phyloP scores from a whole-genome alignment of 2,888 invertebrate species.

The Temnothorax rugatulus region DNA sequence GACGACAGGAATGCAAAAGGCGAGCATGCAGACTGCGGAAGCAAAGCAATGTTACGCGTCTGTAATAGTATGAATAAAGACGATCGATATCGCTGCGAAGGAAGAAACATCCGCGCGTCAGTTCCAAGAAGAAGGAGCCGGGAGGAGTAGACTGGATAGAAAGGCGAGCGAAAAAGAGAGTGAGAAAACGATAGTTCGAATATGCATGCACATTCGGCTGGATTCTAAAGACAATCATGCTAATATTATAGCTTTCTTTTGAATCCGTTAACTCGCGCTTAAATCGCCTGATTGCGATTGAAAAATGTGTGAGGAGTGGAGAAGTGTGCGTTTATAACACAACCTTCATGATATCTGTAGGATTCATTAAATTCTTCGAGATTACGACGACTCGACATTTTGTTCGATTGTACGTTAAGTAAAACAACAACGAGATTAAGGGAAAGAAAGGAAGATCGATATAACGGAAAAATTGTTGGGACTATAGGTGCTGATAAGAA shows the following conservation, averaged over 20 bases:
- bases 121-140: background rate
- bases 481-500: constrained; percentile 23
- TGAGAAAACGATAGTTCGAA: constrained; percentile 7
- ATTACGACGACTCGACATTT: background rate
- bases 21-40: constrained; percentile 4
- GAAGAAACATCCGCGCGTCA: constrained; percentile 18
- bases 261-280: constrained; percentile 48
- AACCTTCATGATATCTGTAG: constrained; percentile 18
- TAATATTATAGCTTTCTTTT: constrained; percentile 45
- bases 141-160: background rate
- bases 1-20: constrained; percentile 26
- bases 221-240: constrained; percentile 47
- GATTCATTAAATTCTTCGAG: constrained; percentile 44
- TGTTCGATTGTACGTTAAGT: background rate
- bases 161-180: constrained; percentile 11
- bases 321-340: background rate
- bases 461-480: constrained; percentile 10
- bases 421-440: background rate
- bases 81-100: constrained; percentile 34
- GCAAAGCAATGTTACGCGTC: constrained; percentile 33
- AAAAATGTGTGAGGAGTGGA: constrained; percentile 22
- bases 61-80: constrained; percentile 29
- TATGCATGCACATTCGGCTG: constrained; percentile 14
- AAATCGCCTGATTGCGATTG: constrained; percentile 49
- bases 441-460: background rate